Percentiles rank a stretch among this genome's conserved stretches.
phyloP scores from a whole-genome alignment of 2,888 invertebrate genomes.

The Patella caerulea region DNA sequence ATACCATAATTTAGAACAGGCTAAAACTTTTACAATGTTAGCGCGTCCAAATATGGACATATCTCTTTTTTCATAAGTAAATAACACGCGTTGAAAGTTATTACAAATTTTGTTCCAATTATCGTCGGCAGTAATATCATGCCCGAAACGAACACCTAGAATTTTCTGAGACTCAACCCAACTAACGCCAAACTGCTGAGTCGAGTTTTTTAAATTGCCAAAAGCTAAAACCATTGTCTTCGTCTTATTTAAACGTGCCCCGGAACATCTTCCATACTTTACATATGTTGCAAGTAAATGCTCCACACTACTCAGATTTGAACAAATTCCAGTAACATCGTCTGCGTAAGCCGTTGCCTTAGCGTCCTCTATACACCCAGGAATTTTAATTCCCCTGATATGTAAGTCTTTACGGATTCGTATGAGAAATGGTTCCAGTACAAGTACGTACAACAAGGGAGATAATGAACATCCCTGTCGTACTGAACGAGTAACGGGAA shows the following conservation, averaged over 20 bases:
- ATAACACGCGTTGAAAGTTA: neutral
- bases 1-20: neutral
- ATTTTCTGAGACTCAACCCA: neutral
- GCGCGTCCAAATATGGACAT: neutral
- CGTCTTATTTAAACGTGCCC: slow-evolving; percentile 18
- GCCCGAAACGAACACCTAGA: neutral
- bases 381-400: neutral
- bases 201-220: neutral
- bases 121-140: neutral
- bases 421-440: slow-evolving; percentile 28
- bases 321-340: neutral
- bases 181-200: neutral
- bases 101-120: neutral
- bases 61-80: neutral
- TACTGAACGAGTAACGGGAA: slow-evolving; percentile 30
- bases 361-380: neutral
- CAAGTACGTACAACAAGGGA: slow-evolving; percentile 34
- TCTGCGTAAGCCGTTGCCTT: neutral
- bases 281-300: neutral
- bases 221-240: slow-evolving; percentile 11
- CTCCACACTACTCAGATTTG: neutral
- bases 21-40: neutral
- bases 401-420: neutral
- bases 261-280: neutral
- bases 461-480: slow-evolving; percentile 37